Percentiles rank a stretch among this genome's conserved stretches.
phyloP scores from a whole-genome alignment of 2,888 invertebrate species.

The Eristalinus aeneus region DNA sequence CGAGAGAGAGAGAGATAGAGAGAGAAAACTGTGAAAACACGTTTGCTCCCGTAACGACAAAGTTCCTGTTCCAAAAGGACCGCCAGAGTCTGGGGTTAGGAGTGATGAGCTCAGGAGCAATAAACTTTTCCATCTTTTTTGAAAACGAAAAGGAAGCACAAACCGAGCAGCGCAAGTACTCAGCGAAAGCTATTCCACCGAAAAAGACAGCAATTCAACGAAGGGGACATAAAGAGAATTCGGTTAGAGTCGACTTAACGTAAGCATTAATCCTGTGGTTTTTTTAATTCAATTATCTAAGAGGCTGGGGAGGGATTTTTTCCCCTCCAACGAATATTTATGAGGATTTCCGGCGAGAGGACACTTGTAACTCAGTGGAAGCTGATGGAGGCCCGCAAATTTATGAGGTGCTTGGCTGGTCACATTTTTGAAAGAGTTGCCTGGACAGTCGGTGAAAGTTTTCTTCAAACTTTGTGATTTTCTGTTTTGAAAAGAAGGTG shows the following conservation, averaged over 20 bases:
- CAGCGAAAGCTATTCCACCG: background rate
- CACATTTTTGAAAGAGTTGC: no score
- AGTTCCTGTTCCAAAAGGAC: background rate
- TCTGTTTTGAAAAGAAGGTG: no score
- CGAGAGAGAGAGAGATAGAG: background rate
- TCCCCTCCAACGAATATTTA: background rate
- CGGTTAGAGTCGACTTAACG: conserved; percentile 7
- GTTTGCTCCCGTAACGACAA: background rate
- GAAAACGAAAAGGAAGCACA: background rate
- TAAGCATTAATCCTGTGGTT: conserved; percentile 26
- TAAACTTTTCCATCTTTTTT: conserved; percentile 14
- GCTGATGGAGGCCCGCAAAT: background rate
- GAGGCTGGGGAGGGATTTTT: background rate
- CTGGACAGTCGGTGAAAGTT: no score
- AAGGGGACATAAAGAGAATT: conserved; percentile 16
- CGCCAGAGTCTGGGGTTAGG: background rate
- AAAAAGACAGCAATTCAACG: background rate
- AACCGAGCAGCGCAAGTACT: background rate
- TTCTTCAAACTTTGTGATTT: no score
- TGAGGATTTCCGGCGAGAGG: background rate
- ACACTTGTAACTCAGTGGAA: background rate
- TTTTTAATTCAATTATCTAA: conserved; percentile 25
- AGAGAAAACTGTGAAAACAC: background rate
- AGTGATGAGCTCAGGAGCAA: conserved; percentile 1
- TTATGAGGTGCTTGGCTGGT: background rate